Evolutionary conservation across 2,888 invertebrate genomes (phyloP), one percentile per base, ranked within the genome.

Genomic region (Hirtodrosophila cameraria): DNA sequence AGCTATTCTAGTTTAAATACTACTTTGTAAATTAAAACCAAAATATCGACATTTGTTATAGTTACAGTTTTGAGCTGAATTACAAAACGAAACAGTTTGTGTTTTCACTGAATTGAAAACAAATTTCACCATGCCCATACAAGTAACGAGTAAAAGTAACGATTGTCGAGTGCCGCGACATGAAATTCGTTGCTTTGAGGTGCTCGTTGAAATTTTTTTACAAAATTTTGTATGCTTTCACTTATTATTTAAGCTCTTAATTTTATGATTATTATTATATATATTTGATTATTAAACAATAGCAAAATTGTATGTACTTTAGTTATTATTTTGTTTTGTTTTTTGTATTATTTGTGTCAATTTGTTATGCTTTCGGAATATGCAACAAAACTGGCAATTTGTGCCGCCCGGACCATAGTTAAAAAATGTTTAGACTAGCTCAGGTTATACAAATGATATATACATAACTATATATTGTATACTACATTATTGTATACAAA

Each of bases 361-460:
- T 3, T n/a, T 36, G 35, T 27, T 4, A 1, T 11, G 2, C 27
- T 45, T 33, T 13, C n/a, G 35, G 8, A 38, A 35, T 36, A 52
- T 31, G 46, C 38, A 28, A 48, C 13, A 55, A 57, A 60, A 42
- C 35, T 58, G 85, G 79, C 78, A 58, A 38, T 31, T 11, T 9
- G 23, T 73, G 79, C 85, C 74, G 43, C 45, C 45, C 57, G 84
- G 86, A 82, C 81, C 81, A 82, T 82, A 82, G 81, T 69, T 80
- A 82, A 86, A 70, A 59, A 83, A 77, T 86, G 60, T 83, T 86
- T 87, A 86, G 87, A 87, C 86, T 86, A 87, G 86, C 86, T 86
- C 86, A 86, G 86, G 86, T 86, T 86, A 81, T 72, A 74, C 62
- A 66, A 58, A 55, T 13, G 36, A 8, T 50, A 25, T 39, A 42